phyloP scores from a whole-genome alignment of 2,888 invertebrate species.

The Imbricaverruca yamaguchii region DNA sequence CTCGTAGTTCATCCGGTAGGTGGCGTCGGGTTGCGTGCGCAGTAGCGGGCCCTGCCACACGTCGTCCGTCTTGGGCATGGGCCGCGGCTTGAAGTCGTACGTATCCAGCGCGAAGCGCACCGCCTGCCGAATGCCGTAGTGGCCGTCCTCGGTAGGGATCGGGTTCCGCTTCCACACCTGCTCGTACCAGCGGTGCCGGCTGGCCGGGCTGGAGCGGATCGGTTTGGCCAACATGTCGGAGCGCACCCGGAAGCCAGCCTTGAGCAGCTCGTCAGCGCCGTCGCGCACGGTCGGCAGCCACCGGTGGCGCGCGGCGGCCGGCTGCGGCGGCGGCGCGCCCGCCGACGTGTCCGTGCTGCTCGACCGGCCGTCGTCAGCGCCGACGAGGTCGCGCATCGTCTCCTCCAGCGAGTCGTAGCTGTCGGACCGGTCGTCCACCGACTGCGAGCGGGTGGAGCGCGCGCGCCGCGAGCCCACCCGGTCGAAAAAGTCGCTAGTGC shows the following conservation, averaged over 20 bases:
- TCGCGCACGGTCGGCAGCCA: constrained; percentile 11
- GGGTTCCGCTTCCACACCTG: constrained; percentile 12
- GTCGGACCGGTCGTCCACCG: constrained; percentile 1
- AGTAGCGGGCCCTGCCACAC: not conserved
- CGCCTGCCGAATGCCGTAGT: constrained; percentile 5
- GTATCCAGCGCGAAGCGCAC: constrained; percentile 2
- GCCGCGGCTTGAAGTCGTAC: constrained; percentile 5
- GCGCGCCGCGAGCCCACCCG: not conserved
- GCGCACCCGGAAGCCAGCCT: constrained; percentile 10
- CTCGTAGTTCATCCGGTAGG: constrained; percentile 1
- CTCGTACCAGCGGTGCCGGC: constrained; percentile 20
- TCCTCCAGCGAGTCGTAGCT: not conserved
- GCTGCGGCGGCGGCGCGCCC: not conserved
- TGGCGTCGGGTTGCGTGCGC: not conserved
- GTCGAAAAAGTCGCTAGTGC: not conserved
- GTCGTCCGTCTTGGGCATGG: not conserved
- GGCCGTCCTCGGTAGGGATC: not conserved
- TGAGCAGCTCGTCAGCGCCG: constrained; percentile 17
- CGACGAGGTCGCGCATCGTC: constrained; percentile 6
- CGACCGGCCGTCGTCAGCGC: not conserved
- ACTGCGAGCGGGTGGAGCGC: not conserved
- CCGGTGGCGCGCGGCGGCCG: not conserved
- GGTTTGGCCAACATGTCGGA: constrained; percentile 7
- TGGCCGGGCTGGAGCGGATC: constrained; percentile 13
- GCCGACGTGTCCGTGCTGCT: not conserved